Evolutionary conservation across 2,888 invertebrate genomes (phyloP), one percentile per base, ranked within the genome.

Genomic region (Drosophila formosana): DNA sequence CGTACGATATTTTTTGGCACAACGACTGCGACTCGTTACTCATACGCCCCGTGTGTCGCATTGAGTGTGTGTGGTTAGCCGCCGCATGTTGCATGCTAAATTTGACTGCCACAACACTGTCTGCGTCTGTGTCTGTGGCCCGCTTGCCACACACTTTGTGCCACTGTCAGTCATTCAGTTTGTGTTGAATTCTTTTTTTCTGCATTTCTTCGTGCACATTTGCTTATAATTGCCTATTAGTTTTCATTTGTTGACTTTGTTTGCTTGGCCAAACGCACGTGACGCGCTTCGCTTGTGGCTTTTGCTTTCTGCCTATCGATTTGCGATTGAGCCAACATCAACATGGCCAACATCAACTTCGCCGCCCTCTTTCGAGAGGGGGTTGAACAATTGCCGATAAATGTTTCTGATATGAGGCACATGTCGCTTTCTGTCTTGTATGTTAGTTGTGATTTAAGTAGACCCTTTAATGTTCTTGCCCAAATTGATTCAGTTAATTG

Each of bases 191-290:
- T 57, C 55, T 28, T 6, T 13, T 34, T 23, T 18, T 57, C 55
- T 41, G 28, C 57, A 25, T 50, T 61, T 62, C 32, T 61, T 41
- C 57, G 58, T 50, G 41, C 37, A 80, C 82, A 74, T 82, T 78
- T 82, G 78, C 81, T 56, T 80, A 71, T 89, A 83, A 89, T 89
- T 83, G 89, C 80, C 89, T 82, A 83, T 83, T 89, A 83, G 89
- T 85, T 83, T 85, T 76, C 88, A 88, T 82, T 82, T 89, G 89
- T 89, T 89, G 88, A 88, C 69, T 85, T 75, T 64, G 66, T 68
- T 84, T 60, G 71, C 61, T 49, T 61, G 74, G 55, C 8, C 51
- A 52, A 60, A 58, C 52, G 52, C 53, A 77, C 63, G 65, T 75
- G 53, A 60, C 61, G 49, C 56, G 39, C 39, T 41, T 7, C 13